Conservation (phyloP, 2,113 vertebrate species). For the Peromyscus californicus region DNA sequence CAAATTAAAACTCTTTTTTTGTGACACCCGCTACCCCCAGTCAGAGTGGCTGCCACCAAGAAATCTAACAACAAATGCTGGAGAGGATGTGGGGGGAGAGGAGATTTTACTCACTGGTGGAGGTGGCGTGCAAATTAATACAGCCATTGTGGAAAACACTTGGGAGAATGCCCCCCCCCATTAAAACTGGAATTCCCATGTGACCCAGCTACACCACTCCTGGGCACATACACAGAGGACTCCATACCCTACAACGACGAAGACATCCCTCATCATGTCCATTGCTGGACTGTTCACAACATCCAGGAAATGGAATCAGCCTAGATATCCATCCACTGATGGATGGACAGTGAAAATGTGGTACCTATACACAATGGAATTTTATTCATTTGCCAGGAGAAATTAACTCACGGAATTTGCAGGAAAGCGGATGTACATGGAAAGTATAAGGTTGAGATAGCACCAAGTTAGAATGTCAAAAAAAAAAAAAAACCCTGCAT, state of each 20-base stretch:
- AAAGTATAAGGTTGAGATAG: neutral
- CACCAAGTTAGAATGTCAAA: neutral
- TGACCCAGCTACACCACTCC: neutral
- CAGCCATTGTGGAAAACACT: too few relatives aligned
- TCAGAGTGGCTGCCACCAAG: neutral
- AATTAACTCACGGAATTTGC: neutral
- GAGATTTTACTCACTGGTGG: neutral
- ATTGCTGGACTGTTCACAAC: neutral
- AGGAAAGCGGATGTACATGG: neutral
- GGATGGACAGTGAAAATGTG: too few relatives aligned
- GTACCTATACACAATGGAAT: neutral
- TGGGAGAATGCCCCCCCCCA: neutral
- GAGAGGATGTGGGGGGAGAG: neutral
- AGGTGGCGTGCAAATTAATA: neutral
- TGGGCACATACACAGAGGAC: neutral
- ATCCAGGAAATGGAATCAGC: neutral
- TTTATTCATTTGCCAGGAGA: neutral
- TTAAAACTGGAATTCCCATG: neutral
- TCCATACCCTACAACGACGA: rapidly evolving
- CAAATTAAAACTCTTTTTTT: neutral
- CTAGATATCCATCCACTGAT: neutral
- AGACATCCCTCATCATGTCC: neutral
- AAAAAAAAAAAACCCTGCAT: neutral
- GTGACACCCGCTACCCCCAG: neutral
- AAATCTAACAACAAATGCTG: neutral